Base-by-base conservation (phyloP, 2,113 vertebrate genomes). In the Lepisosteus osseus region DNA sequence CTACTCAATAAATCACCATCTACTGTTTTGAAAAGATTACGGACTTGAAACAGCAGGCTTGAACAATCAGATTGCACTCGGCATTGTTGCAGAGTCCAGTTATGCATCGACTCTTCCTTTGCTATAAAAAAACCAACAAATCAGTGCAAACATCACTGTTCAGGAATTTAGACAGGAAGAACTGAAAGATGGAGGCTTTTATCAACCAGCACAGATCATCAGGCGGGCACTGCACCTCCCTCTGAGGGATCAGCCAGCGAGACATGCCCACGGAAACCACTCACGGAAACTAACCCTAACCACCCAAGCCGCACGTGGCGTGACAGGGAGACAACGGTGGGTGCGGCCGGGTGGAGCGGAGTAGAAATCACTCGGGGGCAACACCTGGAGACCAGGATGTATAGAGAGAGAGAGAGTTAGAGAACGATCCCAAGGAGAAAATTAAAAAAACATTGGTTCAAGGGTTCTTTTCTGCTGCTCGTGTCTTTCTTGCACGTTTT, bases 241-340 rank as follows among this genome's bases (percentile, higher is more conserved):
- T 51, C 47, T 51, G 47, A 29, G 29, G 1, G 47, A 51, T 51
- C 47, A 51, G 5, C 5, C 9, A 6, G 9, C 5, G 47, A 51
- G 9, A 9, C 9, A 2, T 51, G 47, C 47, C 29, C 47, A 9
- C 9, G 47, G 47, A 51, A 5, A 5, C 47, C 47, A 17, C 15
- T 17, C 15, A 17, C 15, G 15, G 15, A 17, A 17, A 17, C 15
- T 17, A 17, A 17, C 15, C 15, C 15, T 0, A 17, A 17, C 15
- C 15, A 17, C 47, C 47, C 9, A 5, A 51, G 5, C 1, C 47
- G 9, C 47, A 51, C 47, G 9, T 51, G 14, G 17, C 3, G 59
- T 13, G 59, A 13, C n/a, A 8, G n/a, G n/a, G n/a, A 47, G 54
- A 55, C 40, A 43, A 71, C 4, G 70, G 3, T 71, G 74, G 76